Evolutionary conservation across 2,113 vertebrate species (phyloP).

Genomic region (Trogon melanurus): DNA sequence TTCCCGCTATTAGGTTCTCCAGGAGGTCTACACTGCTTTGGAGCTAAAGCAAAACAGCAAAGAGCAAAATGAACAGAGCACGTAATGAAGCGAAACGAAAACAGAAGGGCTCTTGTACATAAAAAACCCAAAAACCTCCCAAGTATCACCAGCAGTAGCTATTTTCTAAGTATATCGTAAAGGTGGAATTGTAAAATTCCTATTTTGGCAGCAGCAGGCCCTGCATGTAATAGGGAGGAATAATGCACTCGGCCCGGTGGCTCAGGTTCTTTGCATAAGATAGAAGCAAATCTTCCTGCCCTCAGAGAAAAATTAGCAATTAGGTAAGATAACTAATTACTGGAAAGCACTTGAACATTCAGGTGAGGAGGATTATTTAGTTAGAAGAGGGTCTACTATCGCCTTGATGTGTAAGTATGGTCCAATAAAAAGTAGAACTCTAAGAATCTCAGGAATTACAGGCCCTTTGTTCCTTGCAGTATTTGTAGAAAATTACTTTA

Average conservation of each 20-base stretch:
- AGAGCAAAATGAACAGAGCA: background rate
- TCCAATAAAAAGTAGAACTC: background rate
- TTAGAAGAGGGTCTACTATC: background rate
- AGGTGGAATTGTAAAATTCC: background rate
- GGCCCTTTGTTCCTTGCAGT: background rate
- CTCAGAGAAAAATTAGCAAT: background rate
- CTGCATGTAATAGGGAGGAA: background rate
- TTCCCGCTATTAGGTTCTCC: background rate
- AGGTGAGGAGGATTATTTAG: background rate
- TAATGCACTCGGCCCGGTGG: background rate
- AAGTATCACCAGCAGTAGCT: background rate
- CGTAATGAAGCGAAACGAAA: background rate
- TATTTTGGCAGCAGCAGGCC: background rate
- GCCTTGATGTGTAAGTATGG: background rate
- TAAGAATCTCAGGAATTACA: background rate
- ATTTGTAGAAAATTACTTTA: background rate
- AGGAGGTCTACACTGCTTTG: background rate
- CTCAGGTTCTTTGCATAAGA: background rate
- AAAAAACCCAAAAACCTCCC: background rate
- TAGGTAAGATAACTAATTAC: conserved; percentile 1
- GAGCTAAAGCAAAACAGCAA: background rate
- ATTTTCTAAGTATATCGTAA: background rate
- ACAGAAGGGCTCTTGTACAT: background rate
- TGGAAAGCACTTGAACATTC: background rate
- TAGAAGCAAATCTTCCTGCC: background rate